These are phyloP conservation scores for Tetanocera ferruginea DNA, from an alignment of 2,888 invertebrate species.

Conservation along the genomic window DNA sequence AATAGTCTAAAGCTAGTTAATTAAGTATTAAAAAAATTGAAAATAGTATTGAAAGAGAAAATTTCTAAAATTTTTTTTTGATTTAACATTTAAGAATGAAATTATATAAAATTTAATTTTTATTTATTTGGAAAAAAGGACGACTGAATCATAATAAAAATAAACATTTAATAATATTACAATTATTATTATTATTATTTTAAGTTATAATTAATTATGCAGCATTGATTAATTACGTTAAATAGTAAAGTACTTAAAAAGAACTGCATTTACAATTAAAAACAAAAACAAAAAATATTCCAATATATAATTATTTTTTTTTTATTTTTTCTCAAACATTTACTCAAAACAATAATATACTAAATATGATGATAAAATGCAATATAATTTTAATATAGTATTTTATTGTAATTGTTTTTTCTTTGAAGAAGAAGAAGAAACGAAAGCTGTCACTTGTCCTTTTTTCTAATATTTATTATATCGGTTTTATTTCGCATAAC, in stretches of 20 bases:
- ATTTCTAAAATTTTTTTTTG: neutral
- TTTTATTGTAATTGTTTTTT: slow-evolving; percentile 26
- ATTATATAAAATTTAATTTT: slow-evolving; percentile 15
- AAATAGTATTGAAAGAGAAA: neutral
- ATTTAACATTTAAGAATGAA: neutral
- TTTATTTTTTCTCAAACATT: neutral
- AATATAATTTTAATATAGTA: slow-evolving; percentile 48
- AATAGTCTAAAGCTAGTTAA: slow-evolving; percentile 38
- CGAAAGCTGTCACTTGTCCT: slow-evolving; percentile 58
- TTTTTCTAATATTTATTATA: slow-evolving; percentile 56
- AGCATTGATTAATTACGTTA: slow-evolving; percentile 10
- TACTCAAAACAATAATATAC: slow-evolving; percentile 23
- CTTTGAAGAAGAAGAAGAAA: neutral
- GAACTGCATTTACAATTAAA: slow-evolving; percentile 44
- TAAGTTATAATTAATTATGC: slow-evolving; percentile 4
- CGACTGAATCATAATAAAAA: slow-evolving; percentile 54
- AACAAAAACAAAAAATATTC: neutral
- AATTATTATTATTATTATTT: no score
- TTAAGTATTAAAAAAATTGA: slow-evolving; percentile 16
- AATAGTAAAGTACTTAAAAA: slow-evolving; percentile 32
- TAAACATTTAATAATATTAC: slow-evolving; percentile 38
- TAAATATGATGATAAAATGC: slow-evolving; percentile 39
- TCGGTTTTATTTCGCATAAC: slow-evolving; percentile 15
- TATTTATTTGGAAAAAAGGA: slow-evolving; percentile 57
- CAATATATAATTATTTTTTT: slow-evolving; percentile 24